Percentiles rank a stretch among this genome's conserved stretches.
Conservation (phyloP, 2,797 vertebrate species). For the Dromococcyx pavoninus region DNA sequence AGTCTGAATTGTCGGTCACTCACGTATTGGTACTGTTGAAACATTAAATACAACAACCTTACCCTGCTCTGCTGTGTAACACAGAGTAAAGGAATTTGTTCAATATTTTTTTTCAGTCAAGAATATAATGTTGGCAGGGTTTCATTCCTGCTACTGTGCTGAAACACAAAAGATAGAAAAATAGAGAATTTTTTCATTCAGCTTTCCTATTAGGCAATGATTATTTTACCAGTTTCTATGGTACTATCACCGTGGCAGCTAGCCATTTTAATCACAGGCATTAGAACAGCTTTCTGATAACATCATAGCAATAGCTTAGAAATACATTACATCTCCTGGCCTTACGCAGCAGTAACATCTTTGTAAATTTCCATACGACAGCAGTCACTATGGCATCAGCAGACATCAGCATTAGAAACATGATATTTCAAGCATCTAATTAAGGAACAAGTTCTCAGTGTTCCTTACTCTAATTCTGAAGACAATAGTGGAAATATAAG, state of each 20-base stretch:
- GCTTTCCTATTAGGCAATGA: constrained; percentile 38
- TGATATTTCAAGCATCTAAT: neutral
- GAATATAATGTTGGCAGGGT: neutral
- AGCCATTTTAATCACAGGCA: constrained; percentile 52
- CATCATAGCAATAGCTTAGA: neutral
- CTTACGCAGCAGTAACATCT: neutral
- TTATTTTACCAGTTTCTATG: constrained; percentile 64
- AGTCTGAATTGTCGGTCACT: neutral
- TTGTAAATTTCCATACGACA: neutral
- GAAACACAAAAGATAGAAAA: constrained; percentile 1
- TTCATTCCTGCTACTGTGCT: neutral
- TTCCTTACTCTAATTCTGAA: constrained; percentile 5
- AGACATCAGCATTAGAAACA: neutral
- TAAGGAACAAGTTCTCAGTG: constrained; percentile 13
- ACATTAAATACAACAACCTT: neutral
- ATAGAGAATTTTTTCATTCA: neutral
- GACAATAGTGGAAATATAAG: neutral
- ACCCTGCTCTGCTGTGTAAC: neutral
- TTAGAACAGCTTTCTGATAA: neutral
- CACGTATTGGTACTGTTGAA: no score
- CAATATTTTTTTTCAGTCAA: neutral
- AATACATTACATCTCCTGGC: neutral
- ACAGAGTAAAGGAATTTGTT: neutral
- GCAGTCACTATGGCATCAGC: neutral
- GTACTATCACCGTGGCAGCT: constrained; percentile 52